Conservation (phyloP, 1,140 invertebrate genomes). For the Bradysia coprophila region DNA sequence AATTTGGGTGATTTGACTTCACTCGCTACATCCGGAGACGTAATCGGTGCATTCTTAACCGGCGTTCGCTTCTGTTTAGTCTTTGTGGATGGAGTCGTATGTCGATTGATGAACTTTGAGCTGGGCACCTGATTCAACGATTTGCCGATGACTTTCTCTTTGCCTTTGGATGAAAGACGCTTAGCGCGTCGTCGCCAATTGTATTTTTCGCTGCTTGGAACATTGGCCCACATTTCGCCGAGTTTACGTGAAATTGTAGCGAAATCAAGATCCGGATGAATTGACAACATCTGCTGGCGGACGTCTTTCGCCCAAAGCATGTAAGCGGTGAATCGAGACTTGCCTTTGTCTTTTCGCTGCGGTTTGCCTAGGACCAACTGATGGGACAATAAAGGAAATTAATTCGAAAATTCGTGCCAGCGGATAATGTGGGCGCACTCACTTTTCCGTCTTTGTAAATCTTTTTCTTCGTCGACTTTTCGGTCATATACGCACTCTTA, state of each 20-base stretch:
- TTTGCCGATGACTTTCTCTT: conserved; percentile 1
- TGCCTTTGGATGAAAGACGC: conserved; percentile 23
- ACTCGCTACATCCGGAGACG: neutral
- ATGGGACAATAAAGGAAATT: no score
- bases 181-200: conserved; percentile 36
- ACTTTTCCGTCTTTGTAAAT: conserved; percentile 43
- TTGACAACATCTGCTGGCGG: conserved; percentile 45
- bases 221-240: conserved; percentile 69
- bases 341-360: conserved; percentile 58
- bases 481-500: conserved; percentile 55
- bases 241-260: conserved; percentile 57
- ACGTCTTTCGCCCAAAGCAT: conserved; percentile 78
- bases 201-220: conserved; percentile 26
- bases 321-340: conserved; percentile 67
- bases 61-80: conserved; percentile 3
- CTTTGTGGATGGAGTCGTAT: neutral
- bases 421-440: no score
- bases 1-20: conserved; percentile 5
- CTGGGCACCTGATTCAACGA: neutral
- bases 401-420: no score
- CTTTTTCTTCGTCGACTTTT: conserved; percentile 57
- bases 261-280: conserved; percentile 66
- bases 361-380: conserved; percentile 50
- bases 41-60: neutral
- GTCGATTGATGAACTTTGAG: neutral